Evolutionary conservation across 2,888 invertebrate species (phyloP), one percentile per base, ranked within the genome.

Genomic region (Atethmia centrago): DNA sequence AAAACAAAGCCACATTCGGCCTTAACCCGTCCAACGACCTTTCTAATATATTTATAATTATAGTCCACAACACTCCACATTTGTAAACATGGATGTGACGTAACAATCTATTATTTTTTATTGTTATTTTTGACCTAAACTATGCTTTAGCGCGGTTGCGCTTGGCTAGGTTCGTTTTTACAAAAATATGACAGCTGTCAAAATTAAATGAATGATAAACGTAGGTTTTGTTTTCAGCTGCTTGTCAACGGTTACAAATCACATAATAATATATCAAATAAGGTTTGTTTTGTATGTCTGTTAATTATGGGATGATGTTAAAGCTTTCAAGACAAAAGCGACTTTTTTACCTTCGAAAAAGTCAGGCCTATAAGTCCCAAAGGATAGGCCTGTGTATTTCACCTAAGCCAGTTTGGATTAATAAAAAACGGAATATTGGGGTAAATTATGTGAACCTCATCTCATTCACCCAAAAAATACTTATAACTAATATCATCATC

Each of bases 31-130:
- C 79, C 95, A 83, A 89, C 93, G 95, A 95, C 95, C 96, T 91
- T 92, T 92, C 95, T 96, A 95, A 96, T 96, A 93, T 92, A 91
- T 94, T 96, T 96, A 95, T 96, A 96, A 96, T 96, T 96, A 95
- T 91, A 95, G 85, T 81, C 59, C 73, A 81, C 76, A 72, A 71
- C 80, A 83, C 85, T 89, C 85, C 89, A 89, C 92, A 92, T 93
- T 93, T 93, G 95, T 95, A 95, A 95, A 95, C 94, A 95, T 88
- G 91, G 91, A 89, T 91, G 90, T 94, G 94, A 94, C 93, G 94
- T 92, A 93, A 92, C 90, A 61, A 86, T 80, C 71, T 82, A 81
- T 85, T 82, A 71, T 85, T 87, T 88, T 84, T 89, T 77, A 72
- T 88, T 85, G 66, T 78, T 74, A 58, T 79, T 64, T 59, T 51